phyloP scores from a whole-genome alignment of 1,140 invertebrate genomes.

The Eumeta japonica region DNA sequence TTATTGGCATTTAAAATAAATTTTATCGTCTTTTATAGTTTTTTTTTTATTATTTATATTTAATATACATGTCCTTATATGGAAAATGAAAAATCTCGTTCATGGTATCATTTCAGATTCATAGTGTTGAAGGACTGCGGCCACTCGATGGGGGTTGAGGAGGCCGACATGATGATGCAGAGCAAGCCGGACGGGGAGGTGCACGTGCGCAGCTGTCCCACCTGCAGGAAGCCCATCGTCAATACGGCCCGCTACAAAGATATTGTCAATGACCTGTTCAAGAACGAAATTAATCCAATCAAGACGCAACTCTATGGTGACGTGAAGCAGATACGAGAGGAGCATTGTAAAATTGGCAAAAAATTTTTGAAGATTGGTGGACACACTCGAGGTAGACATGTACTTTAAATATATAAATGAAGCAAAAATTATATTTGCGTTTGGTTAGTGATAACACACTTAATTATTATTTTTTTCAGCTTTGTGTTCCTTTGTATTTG shows the following conservation, averaged over 20 bases:
- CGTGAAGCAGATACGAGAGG: conserved; percentile 10
- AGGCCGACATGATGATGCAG: conserved; percentile 58
- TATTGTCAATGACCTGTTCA: conserved; percentile 55
- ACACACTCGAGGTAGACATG: conserved; percentile 6
- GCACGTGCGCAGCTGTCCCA: conserved; percentile 62
- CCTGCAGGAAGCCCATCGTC: conserved; percentile 64
- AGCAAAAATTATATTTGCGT: too few relatives aligned
- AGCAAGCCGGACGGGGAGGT: conserved; percentile 47
- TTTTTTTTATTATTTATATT: too few relatives aligned
- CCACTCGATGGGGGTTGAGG: conserved; percentile 61
- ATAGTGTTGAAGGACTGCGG: conserved; percentile 65
- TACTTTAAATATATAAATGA: conserved; percentile 4
- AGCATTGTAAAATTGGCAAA: too few relatives aligned
- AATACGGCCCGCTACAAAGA: conserved; percentile 63
- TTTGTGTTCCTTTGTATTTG: conserved; percentile 8
- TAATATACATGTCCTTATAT: too few relatives aligned
- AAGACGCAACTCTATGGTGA: conserved; percentile 55
- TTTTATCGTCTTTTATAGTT: too few relatives aligned
- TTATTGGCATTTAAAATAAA: too few relatives aligned
- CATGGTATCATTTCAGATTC: conserved; percentile 61
- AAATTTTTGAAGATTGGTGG: too few relatives aligned
- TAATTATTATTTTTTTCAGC: conserved; percentile 7
- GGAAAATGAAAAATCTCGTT: too few relatives aligned
- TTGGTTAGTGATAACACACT: neutral
- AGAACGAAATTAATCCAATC: conserved; percentile 57